Conservation (phyloP, 1,140 invertebrate genomes). For the Lepidotrigona ventralis region DNA sequence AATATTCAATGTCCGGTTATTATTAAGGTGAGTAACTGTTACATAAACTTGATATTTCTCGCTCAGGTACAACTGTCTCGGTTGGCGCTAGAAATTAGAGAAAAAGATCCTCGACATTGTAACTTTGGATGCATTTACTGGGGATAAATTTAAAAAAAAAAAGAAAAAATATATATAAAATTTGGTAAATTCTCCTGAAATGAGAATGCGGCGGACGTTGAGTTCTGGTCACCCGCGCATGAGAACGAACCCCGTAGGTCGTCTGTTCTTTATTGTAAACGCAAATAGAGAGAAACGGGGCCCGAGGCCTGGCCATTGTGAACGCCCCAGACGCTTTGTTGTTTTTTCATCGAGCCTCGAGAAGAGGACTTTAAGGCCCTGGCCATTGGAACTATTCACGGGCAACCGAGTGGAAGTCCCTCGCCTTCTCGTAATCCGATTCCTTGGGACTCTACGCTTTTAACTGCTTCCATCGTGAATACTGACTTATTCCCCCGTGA, state of each 20-base stretch:
- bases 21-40: too few species aligned
- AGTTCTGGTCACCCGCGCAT: conserved; percentile 1
- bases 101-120: too few species aligned
- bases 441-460: conserved; percentile 11
- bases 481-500: neutral
- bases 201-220: neutral
- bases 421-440: conserved; percentile 57
- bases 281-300: conserved; percentile 55
- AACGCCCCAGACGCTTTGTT: conserved; percentile 69
- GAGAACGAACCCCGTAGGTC: conserved; percentile 9
- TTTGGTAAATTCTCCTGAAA: neutral
- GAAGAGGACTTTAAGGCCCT: conserved; percentile 54
- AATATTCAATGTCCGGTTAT: too few species aligned
- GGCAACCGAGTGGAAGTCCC: conserved; percentile 74
- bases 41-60: too few species aligned
- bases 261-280: conserved; percentile 36
- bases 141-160: too few species aligned
- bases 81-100: too few species aligned
- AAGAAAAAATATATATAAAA: neutral
- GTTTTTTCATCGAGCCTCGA: conserved; percentile 68
- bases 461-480: conserved; percentile 6
- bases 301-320: conserved; percentile 51
- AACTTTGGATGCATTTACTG: too few species aligned
- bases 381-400: conserved; percentile 68
- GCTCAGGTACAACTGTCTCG: too few species aligned